Percentiles rank a stretch among this genome's conserved stretches.
phyloP scores from a whole-genome alignment of 2,113 vertebrate genomes.

The Sinocyclocheilus anophthalmus region DNA sequence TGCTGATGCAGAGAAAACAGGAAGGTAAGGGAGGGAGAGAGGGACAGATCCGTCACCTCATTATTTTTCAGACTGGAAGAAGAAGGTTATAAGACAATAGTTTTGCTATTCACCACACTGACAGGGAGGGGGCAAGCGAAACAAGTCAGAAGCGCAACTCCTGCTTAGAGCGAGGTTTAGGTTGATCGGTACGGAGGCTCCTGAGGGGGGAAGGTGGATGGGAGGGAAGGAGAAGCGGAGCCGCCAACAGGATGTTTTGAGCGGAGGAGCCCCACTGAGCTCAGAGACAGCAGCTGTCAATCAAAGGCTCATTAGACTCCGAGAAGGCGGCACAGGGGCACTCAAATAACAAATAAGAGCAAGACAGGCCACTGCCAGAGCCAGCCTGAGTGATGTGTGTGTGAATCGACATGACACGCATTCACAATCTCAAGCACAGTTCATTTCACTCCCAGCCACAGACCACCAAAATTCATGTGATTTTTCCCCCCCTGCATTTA shows the following conservation, averaged over 20 bases:
- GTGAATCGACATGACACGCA: slow-evolving; percentile 81
- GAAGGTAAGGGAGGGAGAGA: slow-evolving; percentile 31
- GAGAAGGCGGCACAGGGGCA: slow-evolving; percentile 68
- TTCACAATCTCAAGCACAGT: slow-evolving; percentile 63
- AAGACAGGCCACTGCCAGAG: slow-evolving; percentile 75
- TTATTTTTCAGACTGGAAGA: slow-evolving; percentile 57
- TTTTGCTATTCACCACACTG: background rate
- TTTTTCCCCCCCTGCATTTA: slow-evolving; percentile 3
- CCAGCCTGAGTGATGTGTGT: slow-evolving; percentile 77
- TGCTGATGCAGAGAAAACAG: slow-evolving; percentile 57
- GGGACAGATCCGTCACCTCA: slow-evolving; percentile 52
- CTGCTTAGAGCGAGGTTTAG: slow-evolving; percentile 35
- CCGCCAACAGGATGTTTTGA: slow-evolving; percentile 52
- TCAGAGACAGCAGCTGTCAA: slow-evolving; percentile 74
- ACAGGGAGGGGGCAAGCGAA: slow-evolving; percentile 39
- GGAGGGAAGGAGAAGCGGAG: slow-evolving; percentile 57
- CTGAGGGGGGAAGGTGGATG: slow-evolving; percentile 56
- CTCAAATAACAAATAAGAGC: slow-evolving; percentile 70
- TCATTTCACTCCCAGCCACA: slow-evolving; percentile 51
- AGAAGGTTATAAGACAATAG: slow-evolving; percentile 44
- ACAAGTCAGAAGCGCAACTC: background rate
- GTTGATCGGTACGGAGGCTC: slow-evolving; percentile 58
- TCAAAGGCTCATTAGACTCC: slow-evolving; percentile 78
- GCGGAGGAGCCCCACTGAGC: slow-evolving; percentile 66
- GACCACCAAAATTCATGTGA: slow-evolving; percentile 55